Base-by-base conservation (phyloP, 1,140 invertebrate species). In the Diploscapter pachys region DNA sequence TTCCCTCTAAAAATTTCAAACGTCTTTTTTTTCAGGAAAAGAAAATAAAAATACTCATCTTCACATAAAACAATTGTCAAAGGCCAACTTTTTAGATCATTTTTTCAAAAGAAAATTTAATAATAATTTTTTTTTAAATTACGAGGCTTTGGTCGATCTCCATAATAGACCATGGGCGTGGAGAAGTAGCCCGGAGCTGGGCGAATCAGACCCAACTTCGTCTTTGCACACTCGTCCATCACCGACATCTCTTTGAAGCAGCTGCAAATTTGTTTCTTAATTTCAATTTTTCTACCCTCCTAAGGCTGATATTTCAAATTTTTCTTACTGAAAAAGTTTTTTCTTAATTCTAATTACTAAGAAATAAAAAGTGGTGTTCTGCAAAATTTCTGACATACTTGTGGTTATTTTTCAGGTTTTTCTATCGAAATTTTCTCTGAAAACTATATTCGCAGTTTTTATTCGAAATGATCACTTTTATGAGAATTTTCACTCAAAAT, bases 161-260 rank as follows among this genome's bases (percentile, higher is more conserved):
- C 87, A 73, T 92, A 88, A 81, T 93, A 92, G 49, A 96, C 89
- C 81, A 92, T 91, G 0, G 91, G 89, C 83, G 91, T 89, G 68
- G 89, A 88, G 86, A 92, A 96, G 86, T 96, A 95, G n/a, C 94
- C 94, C 78, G 90, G 91, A 2, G 88, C 85, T 9, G 95, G 94
- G 76, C 94, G 89, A 59, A 93, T 91, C 13, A 76, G 51, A 49
- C 90, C 90, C 78, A 97, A 80, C 73, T 94, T 94, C 52, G 95
- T 91, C 72, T 91, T 86, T 80, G 95, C 89, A 84, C 96, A 98
- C 78, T 92, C 89, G 85, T 97, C 94, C 82, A 92, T 92, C 4
- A 91, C 89, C 3, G 88, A 89, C 87, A 96, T 93, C 4, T 93
- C 92, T 81, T 92, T 91, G 59, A 94, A 91, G 86, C 95, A 98